Percentiles rank a stretch among this genome's conserved stretches.
Evolutionary conservation across 2,113 vertebrate genomes (phyloP).

Genomic region (Alethe castanea): DNA sequence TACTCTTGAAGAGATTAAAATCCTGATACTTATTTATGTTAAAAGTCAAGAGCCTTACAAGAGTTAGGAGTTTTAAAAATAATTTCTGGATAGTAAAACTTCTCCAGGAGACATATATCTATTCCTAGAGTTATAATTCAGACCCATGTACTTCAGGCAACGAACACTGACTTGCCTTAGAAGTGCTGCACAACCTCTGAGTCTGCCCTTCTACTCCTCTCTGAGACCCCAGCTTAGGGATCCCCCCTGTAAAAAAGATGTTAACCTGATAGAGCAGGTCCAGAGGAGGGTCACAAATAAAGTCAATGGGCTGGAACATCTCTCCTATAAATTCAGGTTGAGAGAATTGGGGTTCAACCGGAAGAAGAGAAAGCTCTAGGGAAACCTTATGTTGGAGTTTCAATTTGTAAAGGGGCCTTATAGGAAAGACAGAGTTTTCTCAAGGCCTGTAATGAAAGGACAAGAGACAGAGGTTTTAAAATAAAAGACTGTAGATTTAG

Average conservation of each 20-base stretch:
- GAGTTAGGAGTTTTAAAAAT: neutral
- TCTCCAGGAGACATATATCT: neutral
- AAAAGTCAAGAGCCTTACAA: neutral
- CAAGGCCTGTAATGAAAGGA: neutral
- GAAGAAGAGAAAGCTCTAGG: neutral
- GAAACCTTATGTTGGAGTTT: neutral
- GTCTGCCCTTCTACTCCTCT: neutral
- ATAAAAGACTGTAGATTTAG: neutral
- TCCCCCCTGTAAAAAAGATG: too few species aligned
- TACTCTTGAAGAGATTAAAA: neutral
- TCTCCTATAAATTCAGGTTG: neutral
- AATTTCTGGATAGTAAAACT: neutral
- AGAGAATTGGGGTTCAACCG: rapidly evolving
- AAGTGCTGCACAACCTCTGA: neutral
- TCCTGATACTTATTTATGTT: neutral
- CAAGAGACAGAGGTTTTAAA: neutral
- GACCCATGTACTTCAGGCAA: neutral
- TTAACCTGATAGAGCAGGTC: neutral
- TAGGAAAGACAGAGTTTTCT: neutral
- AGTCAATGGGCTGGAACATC: neutral
- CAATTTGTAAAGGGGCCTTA: rapidly evolving
- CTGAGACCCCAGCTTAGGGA: neutral
- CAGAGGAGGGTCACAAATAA: neutral
- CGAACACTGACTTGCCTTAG: neutral
- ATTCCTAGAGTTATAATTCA: neutral